Conservation (phyloP, 1,140 invertebrate genomes). For the Drosophila auraria region DNA sequence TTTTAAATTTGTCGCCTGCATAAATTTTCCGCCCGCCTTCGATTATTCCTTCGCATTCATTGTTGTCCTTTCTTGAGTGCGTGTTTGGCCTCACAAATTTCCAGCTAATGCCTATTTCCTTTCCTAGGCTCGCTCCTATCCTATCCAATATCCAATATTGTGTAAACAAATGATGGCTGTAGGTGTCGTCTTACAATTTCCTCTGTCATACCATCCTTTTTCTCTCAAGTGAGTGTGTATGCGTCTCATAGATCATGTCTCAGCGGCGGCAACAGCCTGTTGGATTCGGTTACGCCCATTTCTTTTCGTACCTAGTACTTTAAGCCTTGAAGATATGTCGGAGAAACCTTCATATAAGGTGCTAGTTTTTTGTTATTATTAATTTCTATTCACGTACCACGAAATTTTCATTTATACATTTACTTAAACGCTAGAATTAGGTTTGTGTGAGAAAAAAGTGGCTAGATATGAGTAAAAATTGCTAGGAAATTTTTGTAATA, state of each 20-base stretch:
- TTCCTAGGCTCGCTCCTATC: conserved; percentile 37
- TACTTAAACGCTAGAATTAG: no score
- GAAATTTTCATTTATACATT: no score
- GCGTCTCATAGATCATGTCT: conserved; percentile 70
- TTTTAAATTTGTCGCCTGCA: conserved; percentile 83
- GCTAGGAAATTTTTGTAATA: no score
- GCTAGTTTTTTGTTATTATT: no score
- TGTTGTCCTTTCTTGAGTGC: conserved; percentile 59
- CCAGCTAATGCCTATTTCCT: conserved; percentile 79
- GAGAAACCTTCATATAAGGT: no score
- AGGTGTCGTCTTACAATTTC: conserved; percentile 77
- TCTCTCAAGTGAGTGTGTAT: conserved; percentile 6
- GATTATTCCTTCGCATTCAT: conserved; percentile 60
- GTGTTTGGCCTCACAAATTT: conserved; percentile 82
- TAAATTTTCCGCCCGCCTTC: conserved; percentile 66
- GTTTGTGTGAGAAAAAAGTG: no score
- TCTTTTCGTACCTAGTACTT: conserved; percentile 1
- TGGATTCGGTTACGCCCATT: conserved; percentile 49
- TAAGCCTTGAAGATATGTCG: neutral
- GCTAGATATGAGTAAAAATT: no score
- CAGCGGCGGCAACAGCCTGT: conserved; percentile 55
- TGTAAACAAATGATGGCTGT: conserved; percentile 81
- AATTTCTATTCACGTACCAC: neutral
- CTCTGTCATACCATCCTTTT: conserved; percentile 21
- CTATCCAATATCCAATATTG: conserved; percentile 78